Evolutionary conservation across 2,797 vertebrate genomes (phyloP).

Genomic region (Danio choprae): DNA sequence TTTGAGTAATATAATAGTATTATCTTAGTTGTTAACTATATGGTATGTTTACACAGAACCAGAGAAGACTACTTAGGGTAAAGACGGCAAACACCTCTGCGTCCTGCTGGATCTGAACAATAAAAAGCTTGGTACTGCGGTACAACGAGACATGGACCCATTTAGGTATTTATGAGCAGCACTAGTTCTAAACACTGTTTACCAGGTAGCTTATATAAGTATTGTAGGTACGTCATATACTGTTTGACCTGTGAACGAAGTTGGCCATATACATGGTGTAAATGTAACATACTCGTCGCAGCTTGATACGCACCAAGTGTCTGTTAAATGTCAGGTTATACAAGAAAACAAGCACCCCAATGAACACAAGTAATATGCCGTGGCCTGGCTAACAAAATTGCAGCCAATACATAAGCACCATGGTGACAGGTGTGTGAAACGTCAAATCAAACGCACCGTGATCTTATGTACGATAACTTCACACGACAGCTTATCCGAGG

Average conservation of each 20-base stretch:
- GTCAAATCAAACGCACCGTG: slow-evolving; percentile 15
- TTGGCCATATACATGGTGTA: background rate
- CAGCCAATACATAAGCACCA: slow-evolving; percentile 40
- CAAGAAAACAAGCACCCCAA: slow-evolving; percentile 59
- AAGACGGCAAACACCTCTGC: slow-evolving; percentile 9
- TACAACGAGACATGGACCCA: slow-evolving; percentile 33
- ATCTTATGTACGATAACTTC: slow-evolving; percentile 9
- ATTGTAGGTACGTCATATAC: slow-evolving; percentile 41
- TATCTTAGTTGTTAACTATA: slow-evolving; percentile 38
- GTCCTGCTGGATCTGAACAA: slow-evolving; percentile 19
- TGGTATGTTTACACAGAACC: slow-evolving; percentile 38
- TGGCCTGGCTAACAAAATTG: slow-evolving; percentile 36
- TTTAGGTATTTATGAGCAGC: slow-evolving; percentile 31
- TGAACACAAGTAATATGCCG: slow-evolving; percentile 8
- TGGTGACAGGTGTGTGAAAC: slow-evolving; percentile 24
- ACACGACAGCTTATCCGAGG: slow-evolving; percentile 21
- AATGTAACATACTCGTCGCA: slow-evolving; percentile 22
- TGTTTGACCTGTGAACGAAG: slow-evolving; percentile 21
- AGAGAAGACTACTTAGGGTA: slow-evolving; percentile 34
- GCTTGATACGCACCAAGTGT: slow-evolving; percentile 52
- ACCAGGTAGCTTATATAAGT: slow-evolving; percentile 47
- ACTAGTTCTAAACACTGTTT: slow-evolving; percentile 42
- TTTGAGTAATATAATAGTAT: slow-evolving; percentile 37
- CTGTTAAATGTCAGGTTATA: slow-evolving; percentile 77
- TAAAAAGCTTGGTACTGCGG: slow-evolving; percentile 46